Base-by-base conservation (phyloP, 1,140 invertebrate species). In the Eueides isabella region DNA sequence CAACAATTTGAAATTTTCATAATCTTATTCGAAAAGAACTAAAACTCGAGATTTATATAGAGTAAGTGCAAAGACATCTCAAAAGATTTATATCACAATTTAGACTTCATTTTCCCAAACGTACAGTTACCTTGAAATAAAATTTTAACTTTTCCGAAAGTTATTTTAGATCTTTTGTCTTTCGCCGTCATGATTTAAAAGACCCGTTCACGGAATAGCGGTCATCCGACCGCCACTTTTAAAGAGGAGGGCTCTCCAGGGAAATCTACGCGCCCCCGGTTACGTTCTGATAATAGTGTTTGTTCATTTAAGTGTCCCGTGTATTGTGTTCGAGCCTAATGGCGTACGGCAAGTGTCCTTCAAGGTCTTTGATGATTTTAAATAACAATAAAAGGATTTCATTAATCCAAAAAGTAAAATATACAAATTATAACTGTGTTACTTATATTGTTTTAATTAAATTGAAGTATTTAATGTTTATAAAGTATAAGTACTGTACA, bases 211-310 rank as follows among this genome's bases (percentile, higher is more conserved):
- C 72, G 68, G 82, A 86, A 90, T 83, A 70, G 84, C 79, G 85
- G 85, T 84, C 85, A 89, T 87, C 80, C 76, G 78, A 81, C 82
- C 85, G 83, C 84, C 83, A 89, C 85, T 92, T 92, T 90, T 86
- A 88, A 88, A 80, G 85, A 80, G 80, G 88, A 92, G 85, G 77
- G 82, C 80, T 67, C 90, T 85, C 89, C 44, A 44, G 90, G 90
- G 90, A 92, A 92, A 92, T 91, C 87, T 90, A 80, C 83, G 78
- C 81, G 79, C 84, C 87, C 88, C 84, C 82, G 72, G 82, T 82
- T 74, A 74, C 76, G 71, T 82, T 75, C 82, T 87, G 84, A 85
- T 91, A 92, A 91, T 92, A 90, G 88, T 92, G 89, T 92, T 91
- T 92, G 85, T 83, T 90, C 88, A 86, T 91, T 90, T 89, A 83